Evolutionary conservation across 2,113 vertebrate genomes (phyloP), one percentile per base, ranked within the genome.

Genomic region (Aegotheles bennettii): DNA sequence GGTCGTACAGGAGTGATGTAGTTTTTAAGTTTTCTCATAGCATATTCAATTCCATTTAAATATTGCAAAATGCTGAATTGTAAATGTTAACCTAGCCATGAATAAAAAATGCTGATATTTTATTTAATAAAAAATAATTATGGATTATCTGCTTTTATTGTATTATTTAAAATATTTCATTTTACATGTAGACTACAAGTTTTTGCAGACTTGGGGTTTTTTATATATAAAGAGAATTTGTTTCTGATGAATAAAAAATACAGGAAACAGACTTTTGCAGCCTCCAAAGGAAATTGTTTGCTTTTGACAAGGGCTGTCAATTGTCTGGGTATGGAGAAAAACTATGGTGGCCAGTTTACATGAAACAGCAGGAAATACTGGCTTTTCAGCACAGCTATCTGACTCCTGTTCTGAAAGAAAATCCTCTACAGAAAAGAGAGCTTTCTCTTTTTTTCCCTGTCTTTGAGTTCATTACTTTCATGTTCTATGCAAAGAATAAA

Each of bases 61-160:
- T 98, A 98, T 97, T 97, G 95, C 95, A 97, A 97, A 94, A 87
- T 95, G 87, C 85, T 97, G 95, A 98, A 97, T 97, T 95, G 97
- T 91, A 96, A 97, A 97, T 97, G 94, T 97, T 98, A 98, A 97
- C 90, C 69, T 94, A 97, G 86, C 80, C 93, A 96, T 98, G 95
- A 98, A 98, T 98, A 94, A 96, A 96, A 97, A 97, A 97, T 98
- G 95, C 82, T 97, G 96, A 97, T 98, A 97, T 98, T 98, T 98
- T 97, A 97, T 97, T 96, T 97, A 98, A 97, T 93, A 71, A 94
- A 93, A 98, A 98, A 97, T 97, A 94, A 96, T 97, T 97, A 95
- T 92, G 74, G 68, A 94, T 97, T 95, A 87, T 79, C 74, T 94
- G 88, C 53, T 93, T 98, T 97, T 97, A 96, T 96, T 94, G 92